Evolutionary conservation across 2,888 invertebrate species (phyloP).

Genomic region (Horisme vitalbata): DNA sequence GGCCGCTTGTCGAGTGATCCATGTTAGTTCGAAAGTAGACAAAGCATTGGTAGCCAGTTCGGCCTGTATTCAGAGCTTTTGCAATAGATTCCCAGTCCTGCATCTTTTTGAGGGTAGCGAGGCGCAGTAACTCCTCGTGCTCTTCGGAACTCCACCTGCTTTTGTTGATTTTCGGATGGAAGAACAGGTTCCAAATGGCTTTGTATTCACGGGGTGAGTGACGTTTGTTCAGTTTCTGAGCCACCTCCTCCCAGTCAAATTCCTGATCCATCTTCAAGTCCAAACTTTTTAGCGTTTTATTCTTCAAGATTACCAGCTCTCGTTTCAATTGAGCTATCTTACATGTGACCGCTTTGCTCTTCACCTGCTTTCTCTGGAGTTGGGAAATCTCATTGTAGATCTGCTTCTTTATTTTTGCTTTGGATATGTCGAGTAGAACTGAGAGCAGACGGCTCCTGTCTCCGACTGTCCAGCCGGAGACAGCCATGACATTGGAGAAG

Average conservation of each 20-base stretch:
- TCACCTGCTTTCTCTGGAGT: slow-evolving; percentile 33
- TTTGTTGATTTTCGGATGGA: slow-evolving; percentile 86
- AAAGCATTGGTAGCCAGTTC: slow-evolving; percentile 88
- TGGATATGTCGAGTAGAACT: slow-evolving; percentile 68
- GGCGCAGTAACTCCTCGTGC: slow-evolving; percentile 48
- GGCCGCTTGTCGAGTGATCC: slow-evolving; percentile 47
- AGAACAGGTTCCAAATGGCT: slow-evolving; percentile 87
- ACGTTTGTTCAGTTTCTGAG: slow-evolving; percentile 71
- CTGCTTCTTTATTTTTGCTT: slow-evolving; percentile 43
- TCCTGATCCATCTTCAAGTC: slow-evolving; percentile 62
- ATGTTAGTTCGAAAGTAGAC: slow-evolving; percentile 84
- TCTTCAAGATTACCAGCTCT: slow-evolving; percentile 43
- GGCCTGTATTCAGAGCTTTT: slow-evolving; percentile 72
- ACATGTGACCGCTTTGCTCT: slow-evolving; percentile 22
- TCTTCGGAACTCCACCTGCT: slow-evolving; percentile 57
- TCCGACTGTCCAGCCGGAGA: slow-evolving; percentile 79
- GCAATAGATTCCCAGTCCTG: slow-evolving; percentile 88
- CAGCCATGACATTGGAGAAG: slow-evolving; percentile 67
- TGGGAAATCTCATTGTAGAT: slow-evolving; percentile 44
- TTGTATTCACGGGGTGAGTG: slow-evolving; percentile 85
- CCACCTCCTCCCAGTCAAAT: slow-evolving; percentile 84
- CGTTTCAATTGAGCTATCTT: slow-evolving; percentile 41
- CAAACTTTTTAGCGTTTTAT: slow-evolving; percentile 49
- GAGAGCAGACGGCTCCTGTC: slow-evolving; percentile 81
- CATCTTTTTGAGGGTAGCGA: slow-evolving; percentile 56